Evolutionary conservation across 2,113 vertebrate genomes (phyloP), one percentile per base, ranked within the genome.

Genomic region (Carollia perspicillata): DNA sequence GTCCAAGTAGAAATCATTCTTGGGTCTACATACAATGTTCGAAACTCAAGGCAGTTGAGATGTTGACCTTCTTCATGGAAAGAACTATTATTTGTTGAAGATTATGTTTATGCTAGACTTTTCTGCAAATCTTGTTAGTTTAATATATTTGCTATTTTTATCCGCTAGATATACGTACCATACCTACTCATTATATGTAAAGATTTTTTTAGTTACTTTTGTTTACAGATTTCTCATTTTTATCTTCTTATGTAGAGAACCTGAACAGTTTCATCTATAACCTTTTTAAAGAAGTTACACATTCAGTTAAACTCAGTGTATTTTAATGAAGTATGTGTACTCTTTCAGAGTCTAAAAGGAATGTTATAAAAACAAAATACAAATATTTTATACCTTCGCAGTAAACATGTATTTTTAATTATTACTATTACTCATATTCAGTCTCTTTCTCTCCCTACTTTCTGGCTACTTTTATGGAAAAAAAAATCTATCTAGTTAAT

Each of bases 221-320:
- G 16, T 35, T 95, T 88, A 84, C 8, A 77, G 22, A 66, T 88
- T 92, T 90, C 51, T 90, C 8, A 16, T 51, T 90, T 95, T 89
- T 66, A 66, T 79, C n/a, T 89, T 84, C 8, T 71, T 72, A 66
- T 22, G 23, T 72, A 20, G 47, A 78, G 23, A 84, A 22, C 20
- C 26, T 13, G 7, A 66, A 68, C 1, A 83, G 58, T 89, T 94
- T 55, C 4, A 72, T 84, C 20, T 66, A 72, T 71, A 65, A 16
- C 14, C 2, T 37, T 44, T 65, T 88, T 37, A 47, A 83, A 72
- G 37, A 78, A 84, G 63, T 85, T 68, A 68, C 4, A 72, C 40
- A 83, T 71, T 78, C 35, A 33, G 7, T 78, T 81, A 78, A 51
- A 86, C 22, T 13, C 51, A 84, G 44, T 0, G 2, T n/a, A 78